phyloP scores from a whole-genome alignment of 2,888 invertebrate species.

The Latheticus oryzae region DNA sequence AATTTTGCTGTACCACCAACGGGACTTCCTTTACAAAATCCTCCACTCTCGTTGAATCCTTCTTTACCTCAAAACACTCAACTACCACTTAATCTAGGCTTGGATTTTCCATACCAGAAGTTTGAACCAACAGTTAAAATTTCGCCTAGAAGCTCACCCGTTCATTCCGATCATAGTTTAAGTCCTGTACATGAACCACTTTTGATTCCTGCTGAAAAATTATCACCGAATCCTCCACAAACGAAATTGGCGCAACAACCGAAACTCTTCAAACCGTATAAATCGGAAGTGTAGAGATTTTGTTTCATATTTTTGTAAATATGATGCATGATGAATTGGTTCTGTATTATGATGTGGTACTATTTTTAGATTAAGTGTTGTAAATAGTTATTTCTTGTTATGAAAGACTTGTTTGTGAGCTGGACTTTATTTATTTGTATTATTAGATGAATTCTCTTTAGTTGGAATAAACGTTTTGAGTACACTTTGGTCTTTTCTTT shows the following conservation, averaged over 20 bases:
- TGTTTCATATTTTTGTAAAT: slow-evolving; percentile 11
- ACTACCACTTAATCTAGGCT: slow-evolving; percentile 51
- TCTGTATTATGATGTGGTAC: slow-evolving; percentile 14
- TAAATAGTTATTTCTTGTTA: slow-evolving; percentile 21
- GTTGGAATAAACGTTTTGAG: slow-evolving; percentile 15
- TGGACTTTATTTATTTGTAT: slow-evolving; percentile 24
- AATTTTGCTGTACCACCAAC: slow-evolving; percentile 64
- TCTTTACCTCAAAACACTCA: slow-evolving; percentile 61
- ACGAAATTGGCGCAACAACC: slow-evolving; percentile 67
- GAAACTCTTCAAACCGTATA: slow-evolving; percentile 83
- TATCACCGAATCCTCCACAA: slow-evolving; percentile 56
- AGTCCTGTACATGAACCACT: slow-evolving; percentile 61
- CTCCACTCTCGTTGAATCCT: slow-evolving; percentile 53
- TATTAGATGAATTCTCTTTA: slow-evolving; percentile 3
- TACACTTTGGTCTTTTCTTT: not conserved
- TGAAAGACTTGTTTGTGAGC: slow-evolving; percentile 16
- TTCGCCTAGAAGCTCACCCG: slow-evolving; percentile 60
- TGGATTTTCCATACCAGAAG: slow-evolving; percentile 55
- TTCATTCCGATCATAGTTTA: slow-evolving; percentile 61
- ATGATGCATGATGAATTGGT: slow-evolving; percentile 9
- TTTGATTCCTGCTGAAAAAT: slow-evolving; percentile 58
- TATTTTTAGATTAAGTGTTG: slow-evolving; percentile 23
- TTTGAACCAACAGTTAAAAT: slow-evolving; percentile 46
- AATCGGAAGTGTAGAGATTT: slow-evolving; percentile 67
- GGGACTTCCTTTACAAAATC: slow-evolving; percentile 65